Base-by-base conservation (phyloP, 2,113 vertebrate species). In the Elgaria multicarinata region DNA sequence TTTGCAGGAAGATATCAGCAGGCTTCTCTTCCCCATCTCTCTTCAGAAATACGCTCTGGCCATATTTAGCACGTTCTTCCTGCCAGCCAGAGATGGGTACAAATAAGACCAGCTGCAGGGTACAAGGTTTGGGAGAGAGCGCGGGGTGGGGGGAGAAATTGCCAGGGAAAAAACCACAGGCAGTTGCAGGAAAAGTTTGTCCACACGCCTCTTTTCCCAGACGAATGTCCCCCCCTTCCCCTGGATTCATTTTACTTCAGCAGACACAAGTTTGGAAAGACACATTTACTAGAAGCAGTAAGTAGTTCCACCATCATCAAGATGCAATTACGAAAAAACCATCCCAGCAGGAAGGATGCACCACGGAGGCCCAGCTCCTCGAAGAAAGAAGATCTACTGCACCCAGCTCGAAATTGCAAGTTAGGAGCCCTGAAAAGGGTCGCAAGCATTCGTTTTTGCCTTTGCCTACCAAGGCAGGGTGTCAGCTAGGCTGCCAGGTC, bases 381-480 rank as follows among this genome's bases (percentile, higher is more conserved):
- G 2, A 2, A 72, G n/a, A 66, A 76, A 33, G 78, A 84, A 50
- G 1, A 0, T 6, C 26, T 55, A 20, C 28, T 83, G 20, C 36
- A 72, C 3, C 58, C 93, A 90, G 87, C 0, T 90, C 20, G 92
- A 92, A 92, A 89, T 76, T 86, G 91, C 87, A 83, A 86, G 85
- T 14, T 24, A 26, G 90, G 91, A 94, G 90, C 89, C 92, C 74
- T 85, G n/a, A 53, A 92, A 95, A 93, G 86, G 89, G 92, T 92
- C 93, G 93, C 50, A 87, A 89, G 80, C 82, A 84, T 87, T 72
- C 88, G 90, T 75, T 89, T 86, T 18, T 24, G 85, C 90, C 90
- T 77, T 93, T 91, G 72, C 0, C 26, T 92, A 92, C 78, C 86
- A 88, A 90, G 92, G 94, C 91, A 91, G 92, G 87, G 92, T 71